Evolutionary conservation across 2,113 vertebrate species (phyloP), one percentile per base, ranked within the genome.

Genomic region (Sakesphorus luctuosus): DNA sequence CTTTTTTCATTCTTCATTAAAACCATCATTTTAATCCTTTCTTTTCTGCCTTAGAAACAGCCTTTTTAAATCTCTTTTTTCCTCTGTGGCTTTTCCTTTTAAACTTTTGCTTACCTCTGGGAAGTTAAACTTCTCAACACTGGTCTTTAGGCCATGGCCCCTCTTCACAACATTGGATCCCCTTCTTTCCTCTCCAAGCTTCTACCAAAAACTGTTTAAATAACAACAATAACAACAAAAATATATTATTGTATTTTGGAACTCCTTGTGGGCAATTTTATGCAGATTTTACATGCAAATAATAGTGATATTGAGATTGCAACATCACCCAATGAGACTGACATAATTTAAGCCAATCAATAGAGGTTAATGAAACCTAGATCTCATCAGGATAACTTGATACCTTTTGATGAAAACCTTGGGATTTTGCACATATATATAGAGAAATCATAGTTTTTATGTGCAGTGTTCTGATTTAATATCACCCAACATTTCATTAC

Each of bases 281-380:
- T 67, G 20, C 4, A 89, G 50, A 90, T 84, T 75, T 53, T 87
- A 66, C 56, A 91, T 74, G 26, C 7, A 94, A 87, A 91, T 95
- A 68, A 66, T 65, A 65, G 11, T 67, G 44, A 79, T 87, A 65
- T 13, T 91, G 58, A 82, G 29, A 82, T 47, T 52, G 11, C 26
- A 86, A 62, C 50, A 62, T 96, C 69, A 94, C 94, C 61, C 66
- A 59, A 91, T 26, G 31, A 72, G 40, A 88, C 25, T 53, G 50
- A 79, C 19, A 72, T 80, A 91, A 87, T 91, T 94, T 87, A 79
- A 90, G 18, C 18, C 23, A 62, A 76, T 95, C 90, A 94, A 73
- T 83, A 88, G 67, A 20, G 73, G 76, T 89, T 94, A 93, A 94
- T 89, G 81, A 94, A 89, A 90, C 36, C 18, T 88, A 66, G 53